Evolutionary conservation across 2,113 vertebrate species (phyloP).

Genomic region (Passer domesticus): DNA sequence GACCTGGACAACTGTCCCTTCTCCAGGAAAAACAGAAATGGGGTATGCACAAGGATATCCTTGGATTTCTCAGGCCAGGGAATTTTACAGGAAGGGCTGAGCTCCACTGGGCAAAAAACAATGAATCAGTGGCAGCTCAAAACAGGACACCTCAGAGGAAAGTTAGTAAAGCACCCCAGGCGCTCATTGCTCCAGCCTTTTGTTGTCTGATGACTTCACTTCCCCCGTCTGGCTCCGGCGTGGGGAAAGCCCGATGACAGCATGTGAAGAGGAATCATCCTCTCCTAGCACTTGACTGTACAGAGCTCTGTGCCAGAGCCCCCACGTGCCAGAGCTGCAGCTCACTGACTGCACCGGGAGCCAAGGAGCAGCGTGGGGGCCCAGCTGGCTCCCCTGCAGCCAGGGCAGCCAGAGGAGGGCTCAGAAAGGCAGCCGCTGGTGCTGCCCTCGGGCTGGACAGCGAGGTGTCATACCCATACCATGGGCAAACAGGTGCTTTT

Average conservation of each 20-base stretch:
- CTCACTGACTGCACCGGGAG: accelerated
- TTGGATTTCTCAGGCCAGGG: not conserved
- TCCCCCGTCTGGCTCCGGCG: not conserved
- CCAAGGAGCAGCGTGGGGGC: not conserved
- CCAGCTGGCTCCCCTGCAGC: not conserved
- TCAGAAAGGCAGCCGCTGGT: not conserved
- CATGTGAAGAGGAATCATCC: not conserved
- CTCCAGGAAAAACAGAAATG: not conserved
- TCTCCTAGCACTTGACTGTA: not conserved
- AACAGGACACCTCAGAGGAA: constrained; percentile 26
- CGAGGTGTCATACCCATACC: accelerated
- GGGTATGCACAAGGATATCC: not conserved
- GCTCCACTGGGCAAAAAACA: not conserved
- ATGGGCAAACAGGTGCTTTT: not conserved
- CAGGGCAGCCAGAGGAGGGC: not conserved
- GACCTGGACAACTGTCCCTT: not conserved
- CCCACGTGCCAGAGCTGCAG: constrained; percentile 5
- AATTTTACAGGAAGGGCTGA: constrained; percentile 7
- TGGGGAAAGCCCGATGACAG: constrained; percentile 43
- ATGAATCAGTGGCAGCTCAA: constrained; percentile 22
- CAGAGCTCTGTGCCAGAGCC: not conserved
- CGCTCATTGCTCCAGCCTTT: constrained; percentile 6
- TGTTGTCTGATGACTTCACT: constrained; percentile 52
- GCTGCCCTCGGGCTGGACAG: not conserved
- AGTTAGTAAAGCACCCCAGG: not conserved